Evolutionary conservation across 1,140 invertebrate genomes (phyloP).

Genomic region (Vanessa tameamea): DNA sequence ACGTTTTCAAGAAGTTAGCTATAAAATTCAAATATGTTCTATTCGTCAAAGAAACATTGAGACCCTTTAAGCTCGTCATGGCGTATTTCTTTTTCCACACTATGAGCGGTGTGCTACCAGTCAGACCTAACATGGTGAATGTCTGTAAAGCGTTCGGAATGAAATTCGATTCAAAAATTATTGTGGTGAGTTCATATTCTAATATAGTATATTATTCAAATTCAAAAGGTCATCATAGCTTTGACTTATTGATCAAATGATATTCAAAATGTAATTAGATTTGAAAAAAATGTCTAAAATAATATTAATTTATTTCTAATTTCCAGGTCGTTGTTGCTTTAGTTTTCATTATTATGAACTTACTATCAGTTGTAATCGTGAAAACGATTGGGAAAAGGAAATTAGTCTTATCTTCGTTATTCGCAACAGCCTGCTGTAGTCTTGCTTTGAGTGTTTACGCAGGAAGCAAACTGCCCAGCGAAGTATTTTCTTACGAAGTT

Average conservation of each 20-base stretch:
- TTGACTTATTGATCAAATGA: background rate
- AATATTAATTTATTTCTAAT: background rate
- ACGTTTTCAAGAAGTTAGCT: slow-evolving; percentile 47
- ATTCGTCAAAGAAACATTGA: slow-evolving; percentile 75
- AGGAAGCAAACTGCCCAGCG: slow-evolving; percentile 36
- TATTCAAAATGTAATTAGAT: too few relatives aligned
- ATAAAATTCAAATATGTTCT: slow-evolving; percentile 61
- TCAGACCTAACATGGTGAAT: slow-evolving; percentile 84
- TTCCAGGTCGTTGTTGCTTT: slow-evolving; percentile 66
- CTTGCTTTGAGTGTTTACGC: slow-evolving; percentile 63
- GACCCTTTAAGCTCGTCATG: slow-evolving; percentile 78
- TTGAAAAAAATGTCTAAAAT: too few relatives aligned
- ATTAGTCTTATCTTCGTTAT: slow-evolving; percentile 54
- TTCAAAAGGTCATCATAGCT: too few relatives aligned
- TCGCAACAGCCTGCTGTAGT: slow-evolving; percentile 56
- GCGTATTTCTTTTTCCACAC: slow-evolving; percentile 81
- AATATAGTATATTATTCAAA: background rate
- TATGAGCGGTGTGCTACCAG: slow-evolving; percentile 78
- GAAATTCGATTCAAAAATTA: slow-evolving; percentile 65
- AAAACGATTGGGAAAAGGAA: slow-evolving; percentile 68
- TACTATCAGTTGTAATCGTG: slow-evolving; percentile 59
- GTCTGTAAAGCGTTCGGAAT: slow-evolving; percentile 77
- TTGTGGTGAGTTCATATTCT: slow-evolving; percentile 61
- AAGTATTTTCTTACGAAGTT: slow-evolving; percentile 65
- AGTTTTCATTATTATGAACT: slow-evolving; percentile 59